Base-by-base conservation (phyloP, 2,888 invertebrate species). In the Malthinus seriepunctatus region DNA sequence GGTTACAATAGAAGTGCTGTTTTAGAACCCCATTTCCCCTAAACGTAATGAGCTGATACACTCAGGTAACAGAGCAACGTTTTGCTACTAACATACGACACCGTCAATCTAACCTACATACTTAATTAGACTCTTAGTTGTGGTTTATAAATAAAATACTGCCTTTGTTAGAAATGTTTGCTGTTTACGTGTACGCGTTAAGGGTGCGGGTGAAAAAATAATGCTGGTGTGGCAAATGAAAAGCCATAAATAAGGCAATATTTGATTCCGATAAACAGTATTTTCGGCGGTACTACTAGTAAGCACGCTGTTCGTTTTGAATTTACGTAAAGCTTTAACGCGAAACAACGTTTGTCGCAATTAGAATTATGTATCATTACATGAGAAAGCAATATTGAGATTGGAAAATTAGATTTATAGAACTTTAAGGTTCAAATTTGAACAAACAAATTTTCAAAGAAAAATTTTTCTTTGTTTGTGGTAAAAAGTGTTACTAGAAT, bases 81-180 rank as follows among this genome's bases (percentile, higher is more conserved):
- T 48, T 42, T 52, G 49, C 49, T 45, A 51, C 42, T 58, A 58
- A 58, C 52, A 38, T 58, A 58, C 46, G 53, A 53, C 53, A 50
- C 44, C 45, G 49, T 58, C 58, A 58, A 53, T 58, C 49, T 48
- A 37, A 52, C 34, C 52, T 53, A 53, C 58, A 58, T 49, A 58
- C 58, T 53, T 58, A 53, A 58, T 58, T 58, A 58, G 53, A 23
- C 58, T 58, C 49, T 52, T 58, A 53, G 58, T 52, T 53, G 58
- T 12, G 58, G 58, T 58, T 23, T 23, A 23, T 23, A 23, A 23
- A 23, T 23, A 23, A 23, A 23, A 23, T 23, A 23, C 23, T 23
- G 23, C 23, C 23, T 23, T 23, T 23, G 23, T 23, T 5, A 5
- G 2, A 23, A 23, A 23, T 23, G 23, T 23, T 23, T 23, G 5